Evolutionary conservation across 1,140 invertebrate species (phyloP).

Genomic region (Drosophila nannoptera): DNA sequence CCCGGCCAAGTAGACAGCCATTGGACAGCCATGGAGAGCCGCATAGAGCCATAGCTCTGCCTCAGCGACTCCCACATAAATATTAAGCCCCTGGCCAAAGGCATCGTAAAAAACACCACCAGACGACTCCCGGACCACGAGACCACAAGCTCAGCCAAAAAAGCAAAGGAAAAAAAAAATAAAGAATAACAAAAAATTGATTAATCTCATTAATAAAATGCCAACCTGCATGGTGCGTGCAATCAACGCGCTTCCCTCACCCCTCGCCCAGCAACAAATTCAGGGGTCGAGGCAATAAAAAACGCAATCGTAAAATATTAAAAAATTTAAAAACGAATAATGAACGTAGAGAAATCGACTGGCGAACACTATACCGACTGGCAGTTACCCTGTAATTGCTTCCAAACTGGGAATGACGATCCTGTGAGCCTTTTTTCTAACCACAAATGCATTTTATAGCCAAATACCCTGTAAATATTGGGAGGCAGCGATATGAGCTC

Average conservation of each 20-base stretch:
- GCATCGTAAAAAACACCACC: conserved; percentile 70
- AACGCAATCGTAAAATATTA: conserved; percentile 73
- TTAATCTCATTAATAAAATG: conserved; percentile 77
- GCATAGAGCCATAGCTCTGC: not conserved
- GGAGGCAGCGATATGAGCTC: too few relatives aligned
- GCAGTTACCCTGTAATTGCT: conserved; percentile 10
- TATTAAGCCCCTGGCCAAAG: conserved; percentile 62
- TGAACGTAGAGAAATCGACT: not conserved
- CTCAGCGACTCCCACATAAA: conserved; percentile 67
- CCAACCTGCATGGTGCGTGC: conserved; percentile 71
- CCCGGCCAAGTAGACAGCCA: conserved; percentile 37
- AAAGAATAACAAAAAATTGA: conserved; percentile 61
- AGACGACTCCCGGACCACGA: conserved; percentile 35
- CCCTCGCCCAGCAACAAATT: not conserved
- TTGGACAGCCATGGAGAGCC: not conserved
- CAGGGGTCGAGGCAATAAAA: conserved; percentile 62
- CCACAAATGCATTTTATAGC: too few relatives aligned
- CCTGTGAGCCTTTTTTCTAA: too few relatives aligned
- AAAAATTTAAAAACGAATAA: conserved; percentile 30
- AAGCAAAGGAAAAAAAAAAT: conserved; percentile 14
- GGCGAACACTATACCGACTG: not conserved
- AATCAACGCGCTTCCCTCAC: conserved; percentile 49
- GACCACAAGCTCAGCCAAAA: conserved; percentile 27
- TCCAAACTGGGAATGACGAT: not conserved
- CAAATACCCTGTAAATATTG: too few relatives aligned